phyloP scores from a whole-genome alignment of 2,888 invertebrate genomes.

The Brachyopa scutellaris region DNA sequence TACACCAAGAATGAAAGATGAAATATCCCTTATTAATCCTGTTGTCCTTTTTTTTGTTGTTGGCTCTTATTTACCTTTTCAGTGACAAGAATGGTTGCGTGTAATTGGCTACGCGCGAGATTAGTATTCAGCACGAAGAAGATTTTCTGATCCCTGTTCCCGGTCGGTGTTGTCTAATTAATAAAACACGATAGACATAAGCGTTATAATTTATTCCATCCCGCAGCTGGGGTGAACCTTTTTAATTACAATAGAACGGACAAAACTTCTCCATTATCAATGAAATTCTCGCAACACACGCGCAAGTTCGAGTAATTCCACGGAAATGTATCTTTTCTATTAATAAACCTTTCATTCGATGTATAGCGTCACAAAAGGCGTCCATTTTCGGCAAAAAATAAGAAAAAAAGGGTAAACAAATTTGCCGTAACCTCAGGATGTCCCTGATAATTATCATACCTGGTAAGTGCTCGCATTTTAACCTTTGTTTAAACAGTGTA shows the following conservation, averaged over 20 bases:
- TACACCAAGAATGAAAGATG: neutral
- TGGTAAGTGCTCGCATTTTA: too few relatives aligned
- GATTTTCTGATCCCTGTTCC: neutral
- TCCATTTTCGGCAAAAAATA: too few relatives aligned
- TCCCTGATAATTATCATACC: too few relatives aligned
- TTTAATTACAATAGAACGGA: slow-evolving; percentile 4
- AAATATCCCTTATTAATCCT: neutral
- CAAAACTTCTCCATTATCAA: slow-evolving; percentile 1
- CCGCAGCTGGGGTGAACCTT: neutral
- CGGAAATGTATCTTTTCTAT: neutral
- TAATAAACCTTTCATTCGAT: slow-evolving; percentile 8
- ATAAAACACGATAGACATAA: slow-evolving; percentile 17
- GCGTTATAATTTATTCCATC: slow-evolving; percentile 6
- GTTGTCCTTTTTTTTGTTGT: neutral
- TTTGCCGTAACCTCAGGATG: too few relatives aligned
- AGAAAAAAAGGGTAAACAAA: too few relatives aligned
- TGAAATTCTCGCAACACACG: neutral
- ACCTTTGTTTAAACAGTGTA: too few relatives aligned
- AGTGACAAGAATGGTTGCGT: neutral
- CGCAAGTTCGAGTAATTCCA: neutral
- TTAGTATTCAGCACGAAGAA: neutral
- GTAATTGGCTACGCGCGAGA: neutral
- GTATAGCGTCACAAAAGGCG: too few relatives aligned
- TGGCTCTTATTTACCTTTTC: too few relatives aligned
- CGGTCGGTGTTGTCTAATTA: neutral